Base-by-base conservation (phyloP, 2,888 invertebrate genomes). In the Chloromyia formosa region DNA sequence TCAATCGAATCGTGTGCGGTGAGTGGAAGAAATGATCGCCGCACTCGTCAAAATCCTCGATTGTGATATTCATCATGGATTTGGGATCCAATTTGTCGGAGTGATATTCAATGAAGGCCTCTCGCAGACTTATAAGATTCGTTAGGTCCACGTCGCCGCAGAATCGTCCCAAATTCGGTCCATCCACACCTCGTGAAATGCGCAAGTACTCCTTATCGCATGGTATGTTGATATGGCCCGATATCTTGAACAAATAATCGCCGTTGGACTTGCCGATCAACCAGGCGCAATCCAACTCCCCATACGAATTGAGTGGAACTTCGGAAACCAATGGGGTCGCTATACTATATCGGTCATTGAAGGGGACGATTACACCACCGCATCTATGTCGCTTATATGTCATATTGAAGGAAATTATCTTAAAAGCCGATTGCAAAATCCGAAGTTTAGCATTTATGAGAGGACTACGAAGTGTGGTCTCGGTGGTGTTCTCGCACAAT, bases 21-120 rank as follows among this genome's bases (percentile, higher is more conserved):
- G 84, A 0, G 83, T 83, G 78, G 82, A 81, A 9, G 73, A 77
- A n/a, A 90, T 83, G 12, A 87, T 82, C 93, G 0, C 94, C 93
- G 82, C 94, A 94, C 35, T 90, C 90, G 23, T 81, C 82, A 4
- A 83, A 81, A 7, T 83, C 81, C 10, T 83, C 83, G 72, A 89
- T 87, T 0, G 78, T 80, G 20, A 85, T 76, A 75, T 83, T 81
- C 56, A 85, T 82, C 10, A 78, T 80, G 9, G 83, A 82, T 1
- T 77, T 78, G 0, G 42, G 61, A 3, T 79, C 77, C 40, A 80
- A 81, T 23, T 77, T 76, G 66, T 88, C 87, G 0, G 90, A 88
- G 80, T 91, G 91, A 82, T 93, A 95, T 80, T 93, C 90, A 53
- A 95, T 85, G 84, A 90, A 89, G 0, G 93, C 81, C 4, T 84